Evolutionary conservation across 2,888 invertebrate species (phyloP).

Genomic region (Dicycla oo): DNA sequence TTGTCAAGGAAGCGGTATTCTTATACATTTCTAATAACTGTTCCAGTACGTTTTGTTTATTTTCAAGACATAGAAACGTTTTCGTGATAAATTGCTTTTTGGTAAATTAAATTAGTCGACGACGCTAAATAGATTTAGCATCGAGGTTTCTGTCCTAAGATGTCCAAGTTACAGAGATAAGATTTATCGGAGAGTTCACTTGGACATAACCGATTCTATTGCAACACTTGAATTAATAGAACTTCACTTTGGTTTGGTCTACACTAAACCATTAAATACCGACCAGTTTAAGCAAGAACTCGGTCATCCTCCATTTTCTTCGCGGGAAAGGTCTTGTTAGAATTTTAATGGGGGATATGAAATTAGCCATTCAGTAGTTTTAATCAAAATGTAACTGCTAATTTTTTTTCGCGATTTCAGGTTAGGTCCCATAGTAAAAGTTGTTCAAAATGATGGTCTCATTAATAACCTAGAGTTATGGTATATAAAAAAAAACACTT

Average conservation of each 20-base stretch:
- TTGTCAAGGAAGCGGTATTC: neutral
- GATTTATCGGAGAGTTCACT: constrained; percentile 52
- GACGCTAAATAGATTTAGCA: neutral
- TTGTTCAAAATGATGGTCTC: too few relatives aligned
- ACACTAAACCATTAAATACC: neutral
- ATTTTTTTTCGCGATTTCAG: too few relatives aligned
- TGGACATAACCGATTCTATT: constrained; percentile 46
- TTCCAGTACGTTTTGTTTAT: neutral
- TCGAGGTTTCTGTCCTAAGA: neutral
- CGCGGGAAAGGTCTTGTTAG: neutral
- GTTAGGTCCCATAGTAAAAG: too few relatives aligned
- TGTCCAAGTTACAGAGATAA: constrained; percentile 45
- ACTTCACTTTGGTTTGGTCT: constrained; percentile 10
- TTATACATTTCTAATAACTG: neutral
- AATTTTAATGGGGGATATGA: too few relatives aligned
- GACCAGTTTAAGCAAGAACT: constrained; percentile 11
- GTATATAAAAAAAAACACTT: too few relatives aligned
- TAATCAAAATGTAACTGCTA: constrained; percentile 2
- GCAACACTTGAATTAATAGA: constrained; percentile 55
- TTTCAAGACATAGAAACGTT: neutral
- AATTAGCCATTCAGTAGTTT: neutral
- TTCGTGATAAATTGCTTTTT: neutral
- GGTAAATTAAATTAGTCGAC: neutral
- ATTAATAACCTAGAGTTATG: too few relatives aligned
- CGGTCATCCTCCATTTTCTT: neutral